A percentile compares a stretch with the other conserved stretches of the same genome.
These are phyloP conservation scores for Amblyopsis rosae DNA, from an alignment of 2,113 vertebrate species.

Conservation along the genomic window DNA sequence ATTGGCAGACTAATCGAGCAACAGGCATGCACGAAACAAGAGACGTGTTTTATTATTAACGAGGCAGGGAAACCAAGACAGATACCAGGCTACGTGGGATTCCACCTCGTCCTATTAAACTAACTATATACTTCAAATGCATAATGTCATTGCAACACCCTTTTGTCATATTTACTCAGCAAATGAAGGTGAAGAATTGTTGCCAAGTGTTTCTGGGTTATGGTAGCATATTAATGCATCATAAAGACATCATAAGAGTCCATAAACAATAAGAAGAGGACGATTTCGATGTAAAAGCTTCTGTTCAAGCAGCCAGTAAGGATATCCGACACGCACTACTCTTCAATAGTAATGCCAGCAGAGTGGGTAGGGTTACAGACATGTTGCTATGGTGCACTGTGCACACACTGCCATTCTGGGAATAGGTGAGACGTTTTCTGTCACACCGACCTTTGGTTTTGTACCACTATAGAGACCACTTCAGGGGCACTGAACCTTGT, in stretches of 20 bases:
- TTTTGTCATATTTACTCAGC: neutral
- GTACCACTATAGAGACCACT: neutral
- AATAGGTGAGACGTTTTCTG: slow-evolving; percentile 33
- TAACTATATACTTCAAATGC: neutral
- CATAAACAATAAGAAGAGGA: neutral
- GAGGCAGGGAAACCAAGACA: slow-evolving; percentile 32
- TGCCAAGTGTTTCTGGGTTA: too few species aligned
- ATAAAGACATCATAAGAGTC: neutral
- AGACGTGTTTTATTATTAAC: slow-evolving; percentile 59
- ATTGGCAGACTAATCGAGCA: slow-evolving; percentile 21
- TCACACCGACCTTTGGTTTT: slow-evolving; percentile 7
- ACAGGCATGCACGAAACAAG: slow-evolving; percentile 45
- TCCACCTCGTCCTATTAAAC: neutral
- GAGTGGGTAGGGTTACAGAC: slow-evolving; percentile 59
- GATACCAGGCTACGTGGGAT: neutral
- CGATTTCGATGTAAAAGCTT: neutral
- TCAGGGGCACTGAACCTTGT: slow-evolving; percentile 56
- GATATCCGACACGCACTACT: slow-evolving; percentile 43
- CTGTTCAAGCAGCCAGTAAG: slow-evolving; percentile 14
- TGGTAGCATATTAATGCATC: too few species aligned
- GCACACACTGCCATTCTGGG: slow-evolving; percentile 32
- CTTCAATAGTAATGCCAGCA: slow-evolving; percentile 41
- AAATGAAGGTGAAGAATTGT: neutral
- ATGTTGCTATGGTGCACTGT: slow-evolving; percentile 52
- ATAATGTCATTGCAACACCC: too few species aligned